These are phyloP conservation scores for Darevskia mixta DNA, from an alignment of 2,797 vertebrate species.

Conservation along the genomic window DNA sequence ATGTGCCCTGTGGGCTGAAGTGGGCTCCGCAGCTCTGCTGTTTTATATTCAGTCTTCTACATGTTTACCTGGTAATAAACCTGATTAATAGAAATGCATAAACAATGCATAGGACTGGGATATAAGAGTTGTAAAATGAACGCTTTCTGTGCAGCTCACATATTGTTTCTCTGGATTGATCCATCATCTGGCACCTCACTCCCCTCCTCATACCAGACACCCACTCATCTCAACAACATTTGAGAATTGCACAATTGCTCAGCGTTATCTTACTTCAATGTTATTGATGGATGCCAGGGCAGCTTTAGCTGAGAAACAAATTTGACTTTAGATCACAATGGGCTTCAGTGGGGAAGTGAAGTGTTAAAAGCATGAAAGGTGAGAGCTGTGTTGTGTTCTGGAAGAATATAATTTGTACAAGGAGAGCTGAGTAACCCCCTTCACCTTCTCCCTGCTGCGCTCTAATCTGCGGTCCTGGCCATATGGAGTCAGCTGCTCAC, in stretches of 20 bases:
- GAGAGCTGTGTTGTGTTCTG: constrained; percentile 62
- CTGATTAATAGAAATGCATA: no score
- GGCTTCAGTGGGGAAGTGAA: constrained; percentile 42
- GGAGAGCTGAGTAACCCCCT: constrained; percentile 63
- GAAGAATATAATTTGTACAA: constrained; percentile 65
- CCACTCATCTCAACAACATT: constrained; percentile 32
- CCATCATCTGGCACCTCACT: constrained; percentile 20
- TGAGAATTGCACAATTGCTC: constrained; percentile 27
- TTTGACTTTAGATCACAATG: constrained; percentile 21
- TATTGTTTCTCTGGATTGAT: constrained; percentile 22
- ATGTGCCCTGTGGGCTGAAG: no score
- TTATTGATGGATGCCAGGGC: constrained; percentile 4
- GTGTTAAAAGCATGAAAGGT: constrained; percentile 64
- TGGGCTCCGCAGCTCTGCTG: no score
- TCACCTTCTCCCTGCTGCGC: constrained; percentile 65
- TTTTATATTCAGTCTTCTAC: no score
- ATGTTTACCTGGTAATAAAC: no score
- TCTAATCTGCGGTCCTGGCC: constrained; percentile 64
- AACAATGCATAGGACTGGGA: neutral
- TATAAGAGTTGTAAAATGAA: neutral
- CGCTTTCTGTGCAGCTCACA: neutral
- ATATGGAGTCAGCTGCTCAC: constrained; percentile 71
- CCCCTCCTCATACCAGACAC: constrained; percentile 16
- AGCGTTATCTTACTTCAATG: neutral
- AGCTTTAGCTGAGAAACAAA: neutral